These are phyloP conservation scores for Petrocephalus sullivani DNA, from an alignment of 2,797 vertebrate species.

Conservation along the genomic window DNA sequence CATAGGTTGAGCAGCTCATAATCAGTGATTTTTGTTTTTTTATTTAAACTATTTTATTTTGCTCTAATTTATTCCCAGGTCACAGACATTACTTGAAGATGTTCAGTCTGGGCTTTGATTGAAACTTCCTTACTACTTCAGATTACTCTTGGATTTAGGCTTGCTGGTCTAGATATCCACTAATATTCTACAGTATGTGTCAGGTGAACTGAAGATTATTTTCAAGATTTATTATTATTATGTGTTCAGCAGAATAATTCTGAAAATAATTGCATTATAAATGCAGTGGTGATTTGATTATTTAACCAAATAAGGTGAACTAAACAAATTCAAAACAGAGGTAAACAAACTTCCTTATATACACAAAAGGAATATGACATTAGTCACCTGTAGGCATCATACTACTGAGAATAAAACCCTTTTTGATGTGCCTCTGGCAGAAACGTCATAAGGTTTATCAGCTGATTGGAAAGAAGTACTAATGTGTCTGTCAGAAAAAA, in stretches of 20 bases:
- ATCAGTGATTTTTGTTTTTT: too few species aligned
- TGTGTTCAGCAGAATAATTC: background rate
- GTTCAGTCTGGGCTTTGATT: too few species aligned
- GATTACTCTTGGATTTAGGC: too few species aligned
- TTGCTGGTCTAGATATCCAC: too few species aligned
- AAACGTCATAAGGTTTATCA: background rate
- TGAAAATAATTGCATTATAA: background rate
- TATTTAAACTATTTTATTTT: too few species aligned
- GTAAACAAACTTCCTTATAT: background rate
- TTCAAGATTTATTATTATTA: background rate
- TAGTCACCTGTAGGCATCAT: background rate
- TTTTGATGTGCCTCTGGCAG: background rate
- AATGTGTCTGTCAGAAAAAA: background rate
- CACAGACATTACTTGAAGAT: too few species aligned
- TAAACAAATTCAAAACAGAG: background rate
- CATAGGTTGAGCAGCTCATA: too few species aligned
- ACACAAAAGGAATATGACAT: background rate
- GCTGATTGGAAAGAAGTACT: background rate
- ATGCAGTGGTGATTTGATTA: background rate
- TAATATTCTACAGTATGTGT: too few species aligned
- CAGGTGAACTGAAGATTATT: too few species aligned
- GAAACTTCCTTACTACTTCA: too few species aligned
- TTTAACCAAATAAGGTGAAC: background rate
- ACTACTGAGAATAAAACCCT: background rate
- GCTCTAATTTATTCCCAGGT: too few species aligned